These are phyloP conservation scores for Cordylochernes scorpioides DNA, from an alignment of 2,888 invertebrate species.

Conservation along the genomic window DNA sequence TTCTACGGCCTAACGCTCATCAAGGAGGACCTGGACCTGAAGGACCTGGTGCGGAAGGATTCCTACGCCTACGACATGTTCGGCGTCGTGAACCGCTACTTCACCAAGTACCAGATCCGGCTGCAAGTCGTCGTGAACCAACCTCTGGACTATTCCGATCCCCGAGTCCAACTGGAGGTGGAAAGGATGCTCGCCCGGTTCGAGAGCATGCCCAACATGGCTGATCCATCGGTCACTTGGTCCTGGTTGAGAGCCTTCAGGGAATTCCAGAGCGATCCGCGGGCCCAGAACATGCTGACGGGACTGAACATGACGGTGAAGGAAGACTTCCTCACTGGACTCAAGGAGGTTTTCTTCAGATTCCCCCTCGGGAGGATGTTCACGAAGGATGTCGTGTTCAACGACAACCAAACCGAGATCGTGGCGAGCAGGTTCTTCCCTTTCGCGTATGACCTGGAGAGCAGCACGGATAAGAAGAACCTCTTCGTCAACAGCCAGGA, in stretches of 20 bases:
- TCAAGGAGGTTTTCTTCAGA: conserved; percentile 34
- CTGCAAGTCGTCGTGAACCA: conserved; percentile 59
- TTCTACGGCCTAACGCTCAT: conserved; percentile 57
- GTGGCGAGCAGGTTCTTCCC: conserved; percentile 56
- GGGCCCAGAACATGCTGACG: conserved; percentile 30
- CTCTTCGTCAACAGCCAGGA: not conserved
- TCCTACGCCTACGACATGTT: no score
- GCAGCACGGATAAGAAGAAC: conserved; percentile 64
- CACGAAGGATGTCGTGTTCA: conserved; percentile 54
- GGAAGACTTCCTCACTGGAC: conserved; percentile 38
- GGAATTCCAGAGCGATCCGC: conserved; percentile 43
- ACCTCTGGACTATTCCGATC: conserved; percentile 52
- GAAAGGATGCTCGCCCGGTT: conserved; percentile 45
- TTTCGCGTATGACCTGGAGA: conserved; percentile 60
- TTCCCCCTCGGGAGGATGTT: conserved; percentile 26
- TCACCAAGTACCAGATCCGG: conserved; percentile 66
- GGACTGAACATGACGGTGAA: conserved; percentile 43
- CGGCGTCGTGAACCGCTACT: no score
- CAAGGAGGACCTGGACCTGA: conserved; percentile 53
- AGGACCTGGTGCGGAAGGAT: conserved; percentile 59
- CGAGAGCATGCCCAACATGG: conserved; percentile 48
- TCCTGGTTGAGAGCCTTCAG: conserved; percentile 62
- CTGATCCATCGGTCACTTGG: conserved; percentile 43
- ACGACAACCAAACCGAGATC: conserved; percentile 41
- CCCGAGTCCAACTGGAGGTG: conserved; percentile 41